Evolutionary conservation across 1,140 invertebrate genomes (phyloP).

Genomic region (Ptiloglossa arizonensis): DNA sequence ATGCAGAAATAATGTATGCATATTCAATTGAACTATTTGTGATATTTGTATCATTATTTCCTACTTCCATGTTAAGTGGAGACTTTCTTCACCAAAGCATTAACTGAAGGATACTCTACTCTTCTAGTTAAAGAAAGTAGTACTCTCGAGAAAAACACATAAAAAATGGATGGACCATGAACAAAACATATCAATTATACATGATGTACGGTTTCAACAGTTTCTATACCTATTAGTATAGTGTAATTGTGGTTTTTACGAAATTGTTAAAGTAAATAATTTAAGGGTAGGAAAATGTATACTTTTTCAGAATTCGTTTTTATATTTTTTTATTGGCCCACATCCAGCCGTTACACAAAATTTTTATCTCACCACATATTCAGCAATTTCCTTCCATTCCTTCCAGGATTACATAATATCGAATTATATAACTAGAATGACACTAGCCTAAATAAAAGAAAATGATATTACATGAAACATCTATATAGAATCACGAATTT

Average conservation of each 20-base stretch:
- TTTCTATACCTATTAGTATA: neutral
- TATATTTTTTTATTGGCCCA: slow-evolving; percentile 74
- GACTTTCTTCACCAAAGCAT: neutral
- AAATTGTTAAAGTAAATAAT: neutral
- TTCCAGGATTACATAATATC: slow-evolving; percentile 48
- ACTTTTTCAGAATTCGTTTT: slow-evolving; percentile 30
- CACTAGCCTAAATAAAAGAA: slow-evolving; percentile 62
- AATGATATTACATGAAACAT: slow-evolving; percentile 60
- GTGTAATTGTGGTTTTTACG: neutral
- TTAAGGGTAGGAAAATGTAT: slow-evolving; percentile 8
- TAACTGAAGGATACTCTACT: slow-evolving; percentile 12
- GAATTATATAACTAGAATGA: slow-evolving; percentile 59
- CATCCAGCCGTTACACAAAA: slow-evolving; percentile 76
- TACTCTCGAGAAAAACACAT: slow-evolving; percentile 65
- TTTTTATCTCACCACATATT: slow-evolving; percentile 64
- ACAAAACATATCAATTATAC: slow-evolving; percentile 69
- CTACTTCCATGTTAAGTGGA: slow-evolving; percentile 37
- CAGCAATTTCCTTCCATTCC: slow-evolving; percentile 52
- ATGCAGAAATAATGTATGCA: slow-evolving; percentile 70
- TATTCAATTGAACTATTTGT: slow-evolving; percentile 32
- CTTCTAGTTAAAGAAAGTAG: neutral
- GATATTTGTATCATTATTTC: slow-evolving; percentile 31
- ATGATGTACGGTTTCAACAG: neutral
- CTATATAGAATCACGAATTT: slow-evolving; percentile 40
- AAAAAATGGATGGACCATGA: slow-evolving; percentile 50